Evolutionary conservation across 2,113 vertebrate genomes (phyloP), one percentile per base, ranked within the genome.

Genomic region (Manacus vitellinus): DNA sequence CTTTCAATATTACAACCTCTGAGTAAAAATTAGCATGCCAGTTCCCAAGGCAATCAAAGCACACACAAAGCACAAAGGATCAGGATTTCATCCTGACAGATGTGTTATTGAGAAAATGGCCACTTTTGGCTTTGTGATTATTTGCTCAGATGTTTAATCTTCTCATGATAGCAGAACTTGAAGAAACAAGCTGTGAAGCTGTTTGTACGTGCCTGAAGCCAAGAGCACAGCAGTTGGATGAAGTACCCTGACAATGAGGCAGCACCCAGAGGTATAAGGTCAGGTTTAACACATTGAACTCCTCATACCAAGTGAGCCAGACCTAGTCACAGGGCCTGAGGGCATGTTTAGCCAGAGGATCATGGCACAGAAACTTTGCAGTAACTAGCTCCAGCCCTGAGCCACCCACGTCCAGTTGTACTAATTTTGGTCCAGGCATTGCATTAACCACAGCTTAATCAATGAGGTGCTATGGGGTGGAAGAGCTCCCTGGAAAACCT

Each of bases 41-140:
- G 58, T 46, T 94, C 92, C 89, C 81, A 37, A 54, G 89, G 87
- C 87, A 79, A 58, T 92, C 77, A 39, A 35, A 92, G 80, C 80
- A 47, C 41, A 81, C 68, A 67, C 43, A 92, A 67, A 86, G 61
- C 89, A 70, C 62, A 76, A 76, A 89, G 58, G 84, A 95, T 72
- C n/a, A 71, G 67, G 46, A 91, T 92, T 95, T 94, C 76, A 78
- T 77, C 55, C 70, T 96, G 72, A 91, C 94, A 97, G 95, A 95
- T 86, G 55, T 52, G 68, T 86, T 88, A 85, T 27, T 92, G 77
- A 96, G 74, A 82, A 83, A 94, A 94, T 62, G 85, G 89, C 66
- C 78, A 85, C 58, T 96, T 91, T 43, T 89, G 77, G 70, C 70
- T 66, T 43, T 44, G 49, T 76, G 86, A 35, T 79, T 96, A 83